Evolutionary conservation across 2,888 invertebrate species (phyloP), one percentile per base, ranked within the genome.

Genomic region (Peribatodes rhomboidaria): DNA sequence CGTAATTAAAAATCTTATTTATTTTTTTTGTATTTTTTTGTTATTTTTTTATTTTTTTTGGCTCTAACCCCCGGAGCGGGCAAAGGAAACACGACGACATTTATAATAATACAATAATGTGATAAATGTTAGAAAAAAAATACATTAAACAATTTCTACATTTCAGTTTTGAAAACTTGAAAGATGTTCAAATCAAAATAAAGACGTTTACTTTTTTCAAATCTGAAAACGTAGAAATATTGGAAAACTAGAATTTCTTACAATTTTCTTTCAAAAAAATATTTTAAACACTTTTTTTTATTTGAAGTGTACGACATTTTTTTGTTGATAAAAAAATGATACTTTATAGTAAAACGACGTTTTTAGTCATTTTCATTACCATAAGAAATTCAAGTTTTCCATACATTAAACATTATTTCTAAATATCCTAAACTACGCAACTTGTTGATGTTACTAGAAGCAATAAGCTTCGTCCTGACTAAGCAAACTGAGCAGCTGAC

Each of bases 1-100:
- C 18, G 11, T 44, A 55, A 55, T 39, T 37, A 72, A 56, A 68
- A 44, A 46, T 55, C 74, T 77, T 60, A 44, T 31, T 3, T 50
- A 73, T 75, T 71, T 75, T 75, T 80, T 82, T 80, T 74, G n/a
- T n/a, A n/a, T 74, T 73, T 80, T 81, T 80, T 75, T 77, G 67
- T 27, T 61, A 67, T 76, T 81, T 77, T 74, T 62, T 59, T 50
- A 53, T 71, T 71, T 81, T 84, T 84, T 84, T 81, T 82, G 73
- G 84, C 87, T 86, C 91, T 86, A 86, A 39, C 31, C 76, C 90
- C 90, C 91, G 89, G 90, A 88, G 82, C 72, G 88, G 88, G 86
- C 76, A 80, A 87, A 83, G 77, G 74, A 74, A 76, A 89, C 90
- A 92, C 91, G 91, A 92, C 92, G 91, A 92, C 91, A 84, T 80